Conservation (phyloP, 1,140 invertebrate genomes). For the Gryon sp. region DNA sequence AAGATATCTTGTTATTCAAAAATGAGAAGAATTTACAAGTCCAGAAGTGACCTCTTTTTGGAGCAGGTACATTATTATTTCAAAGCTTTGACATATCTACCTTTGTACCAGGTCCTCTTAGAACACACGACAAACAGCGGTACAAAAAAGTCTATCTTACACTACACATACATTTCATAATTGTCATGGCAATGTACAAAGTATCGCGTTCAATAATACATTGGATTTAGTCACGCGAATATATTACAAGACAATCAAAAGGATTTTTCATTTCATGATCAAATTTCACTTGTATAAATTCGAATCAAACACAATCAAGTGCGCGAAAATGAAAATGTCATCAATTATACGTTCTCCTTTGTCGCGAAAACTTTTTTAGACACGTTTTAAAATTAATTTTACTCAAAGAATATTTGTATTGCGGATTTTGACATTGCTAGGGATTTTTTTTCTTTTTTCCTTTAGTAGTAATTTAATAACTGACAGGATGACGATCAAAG, state of each 20-base stretch:
- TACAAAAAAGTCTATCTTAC: conserved; percentile 50
- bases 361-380: background rate
- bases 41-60: conserved; percentile 40
- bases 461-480: conserved; percentile 22
- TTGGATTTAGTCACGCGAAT: conserved; percentile 19
- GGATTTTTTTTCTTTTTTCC: background rate
- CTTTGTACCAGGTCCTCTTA: conserved; percentile 47
- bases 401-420: background rate
- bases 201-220: conserved; percentile 44
- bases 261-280: conserved; percentile 16
- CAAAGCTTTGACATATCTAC: conserved; percentile 47
- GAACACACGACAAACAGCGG: conserved; percentile 46
- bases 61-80: conserved; percentile 47
- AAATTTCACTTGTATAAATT: conserved; percentile 20
- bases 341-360: conserved; percentile 5
- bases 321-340: conserved; percentile 20
- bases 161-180: conserved; percentile 45
- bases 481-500: conserved; percentile 26
- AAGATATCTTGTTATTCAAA: conserved; percentile 26
- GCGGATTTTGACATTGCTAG: conserved; percentile 1
- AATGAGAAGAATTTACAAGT: conserved; percentile 33
- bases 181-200: conserved; percentile 46
- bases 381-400: conserved; percentile 8
- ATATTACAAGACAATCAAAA: conserved; percentile 28
- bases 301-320: background rate